These are phyloP conservation scores for Telenomus remus DNA, from an alignment of 1,140 invertebrate species.

Conservation along the genomic window DNA sequence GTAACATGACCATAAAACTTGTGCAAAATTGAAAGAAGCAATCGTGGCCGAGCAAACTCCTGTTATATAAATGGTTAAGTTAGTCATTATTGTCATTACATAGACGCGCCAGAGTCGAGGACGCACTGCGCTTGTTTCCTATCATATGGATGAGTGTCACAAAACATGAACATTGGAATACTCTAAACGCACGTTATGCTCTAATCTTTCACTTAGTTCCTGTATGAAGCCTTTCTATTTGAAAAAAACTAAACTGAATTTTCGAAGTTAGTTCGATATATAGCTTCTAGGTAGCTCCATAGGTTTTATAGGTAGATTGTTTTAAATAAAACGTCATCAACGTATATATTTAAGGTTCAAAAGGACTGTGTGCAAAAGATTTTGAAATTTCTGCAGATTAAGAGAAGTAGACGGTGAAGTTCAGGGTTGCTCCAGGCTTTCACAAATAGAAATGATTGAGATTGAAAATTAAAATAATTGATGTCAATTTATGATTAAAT, in stretches of 20 bases:
- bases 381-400: no score
- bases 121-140: constrained; percentile 50
- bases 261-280: no score
- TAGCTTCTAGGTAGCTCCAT: no score
- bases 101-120: constrained; percentile 57
- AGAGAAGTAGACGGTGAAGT: no score
- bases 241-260: not conserved
- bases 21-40: constrained; percentile 48
- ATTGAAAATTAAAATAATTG: no score
- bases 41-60: constrained; percentile 54
- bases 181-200: constrained; percentile 30
- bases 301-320: no score
- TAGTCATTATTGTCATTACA: constrained; percentile 58
- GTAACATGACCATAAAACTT: constrained; percentile 31
- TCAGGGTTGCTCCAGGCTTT: no score
- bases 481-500: no score
- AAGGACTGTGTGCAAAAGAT: no score
- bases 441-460: no score
- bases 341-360: no score
- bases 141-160: constrained; percentile 47
- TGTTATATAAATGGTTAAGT: constrained; percentile 59
- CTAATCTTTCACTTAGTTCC: not conserved
- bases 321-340: no score
- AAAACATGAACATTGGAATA: constrained; percentile 48
- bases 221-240: not conserved